phyloP scores from a whole-genome alignment of 2,113 vertebrate species.

The Hippoglossus stenolepis region DNA sequence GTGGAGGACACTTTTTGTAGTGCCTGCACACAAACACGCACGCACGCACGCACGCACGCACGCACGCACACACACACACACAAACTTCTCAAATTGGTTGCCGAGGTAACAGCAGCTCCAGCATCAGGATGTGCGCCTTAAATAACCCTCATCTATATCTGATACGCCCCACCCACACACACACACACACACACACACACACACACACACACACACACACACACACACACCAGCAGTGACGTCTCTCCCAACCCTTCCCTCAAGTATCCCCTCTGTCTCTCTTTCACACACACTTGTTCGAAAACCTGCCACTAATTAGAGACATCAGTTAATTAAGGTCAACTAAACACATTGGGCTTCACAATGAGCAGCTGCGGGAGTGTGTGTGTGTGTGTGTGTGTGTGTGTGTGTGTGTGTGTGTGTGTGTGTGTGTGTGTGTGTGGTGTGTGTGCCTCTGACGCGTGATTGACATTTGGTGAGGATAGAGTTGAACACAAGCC shows the following conservation, averaged over 20 bases:
- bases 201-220: too few species aligned
- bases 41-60: too few species aligned
- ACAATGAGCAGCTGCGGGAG: conserved; percentile 48
- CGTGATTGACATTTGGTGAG: conserved; percentile 30
- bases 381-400: background rate
- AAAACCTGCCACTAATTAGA: conserved; percentile 62
- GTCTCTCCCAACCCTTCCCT: background rate
- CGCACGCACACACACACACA: too few species aligned
- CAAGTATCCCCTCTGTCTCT: background rate
- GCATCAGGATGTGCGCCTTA: conserved; percentile 5
- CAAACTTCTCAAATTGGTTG: conserved; percentile 22
- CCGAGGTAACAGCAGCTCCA: conserved; percentile 41
- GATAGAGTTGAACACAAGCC: background rate
- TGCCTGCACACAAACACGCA: too few species aligned
- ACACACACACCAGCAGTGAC: background rate
- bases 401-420: background rate
- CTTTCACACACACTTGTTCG: conserved; percentile 13
- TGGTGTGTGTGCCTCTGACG: background rate
- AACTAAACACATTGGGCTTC: conserved; percentile 42
- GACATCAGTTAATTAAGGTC: conserved; percentile 52
- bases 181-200: too few species aligned
- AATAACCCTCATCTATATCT: conserved; percentile 13
- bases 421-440: background rate
- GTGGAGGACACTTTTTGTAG: too few species aligned
- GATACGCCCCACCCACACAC: background rate